Evolutionary conservation across 2,113 vertebrate genomes (phyloP), one percentile per base, ranked within the genome.

Genomic region (Catagonus wagneri): DNA sequence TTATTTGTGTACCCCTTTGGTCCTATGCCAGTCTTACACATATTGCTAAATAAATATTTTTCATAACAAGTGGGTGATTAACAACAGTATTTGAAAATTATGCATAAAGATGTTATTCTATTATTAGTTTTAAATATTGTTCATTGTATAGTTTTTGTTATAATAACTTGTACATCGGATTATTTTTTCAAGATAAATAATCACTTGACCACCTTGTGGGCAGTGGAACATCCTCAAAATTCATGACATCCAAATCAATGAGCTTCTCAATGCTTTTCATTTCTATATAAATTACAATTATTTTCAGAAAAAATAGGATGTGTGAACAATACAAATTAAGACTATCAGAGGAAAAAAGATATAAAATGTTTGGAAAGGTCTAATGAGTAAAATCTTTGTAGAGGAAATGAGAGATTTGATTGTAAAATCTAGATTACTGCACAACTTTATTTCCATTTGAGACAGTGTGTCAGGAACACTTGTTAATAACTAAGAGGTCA

Each of bases 171-270:
- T 74, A 50, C 11, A 72, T 76, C 8, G 61, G 60, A 76, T 60
- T 76, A 83, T 69, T 69, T 90, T 32, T 95, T 93, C 15, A 87
- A 87, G 39, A 15, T 65, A 76, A n/a, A 3, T 85, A 71, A 39
- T 79, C 58, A 83, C 11, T 36, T 84, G 56, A 52, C 5, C 44
- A 93, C 58, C 2, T 74, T 2, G 50, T 58, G 44, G 6, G 25
- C 27, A 83, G 84, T n/a, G 6, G 2, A 71, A 3, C 20, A 44
- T 74, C 29, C 7, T 69, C 1, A 23, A 72, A 83, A 92, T 69
- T 78, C 14, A 17, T 61, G 32, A 89, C 63, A 0, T 56, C 6
- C 29, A 88, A 88, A 66, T 72, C 16, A n/a, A 6, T 93, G 29
- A 85, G 1, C 3, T 60, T 72, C 5, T 39, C 44, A 66, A 22